Evolutionary conservation across 1,140 invertebrate species (phyloP).

Genomic region (Mactra quadrangularis): DNA sequence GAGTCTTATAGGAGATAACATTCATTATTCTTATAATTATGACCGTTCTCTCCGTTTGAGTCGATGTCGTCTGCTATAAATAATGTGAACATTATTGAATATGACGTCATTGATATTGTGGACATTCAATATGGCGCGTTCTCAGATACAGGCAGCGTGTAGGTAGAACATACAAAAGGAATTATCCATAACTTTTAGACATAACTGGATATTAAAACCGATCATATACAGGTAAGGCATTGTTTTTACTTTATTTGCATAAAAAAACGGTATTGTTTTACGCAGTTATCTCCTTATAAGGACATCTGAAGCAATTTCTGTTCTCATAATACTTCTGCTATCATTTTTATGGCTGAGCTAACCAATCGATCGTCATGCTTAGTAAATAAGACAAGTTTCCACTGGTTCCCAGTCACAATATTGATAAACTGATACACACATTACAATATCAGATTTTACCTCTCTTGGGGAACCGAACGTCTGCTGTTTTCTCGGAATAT

Average conservation of each 20-base stretch:
- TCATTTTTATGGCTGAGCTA: not conserved
- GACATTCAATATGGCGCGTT: conserved; percentile 27
- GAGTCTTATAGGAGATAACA: too few relatives aligned
- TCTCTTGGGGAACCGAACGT: not conserved
- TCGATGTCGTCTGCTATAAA: conserved; percentile 30
- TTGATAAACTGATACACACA: not conserved
- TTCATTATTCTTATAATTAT: not conserved
- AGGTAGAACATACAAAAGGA: not conserved
- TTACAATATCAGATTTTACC: not conserved
- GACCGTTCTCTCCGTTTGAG: conserved; percentile 12
- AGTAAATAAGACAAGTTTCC: conserved; percentile 18
- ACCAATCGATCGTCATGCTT: conserved; percentile 6
- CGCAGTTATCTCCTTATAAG: not conserved
- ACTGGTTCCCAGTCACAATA: conserved; percentile 22
- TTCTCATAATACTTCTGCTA: not conserved
- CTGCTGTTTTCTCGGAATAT: not conserved
- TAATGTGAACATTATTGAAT: conserved; percentile 4
- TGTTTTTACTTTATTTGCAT: not conserved
- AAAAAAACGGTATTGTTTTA: not conserved
- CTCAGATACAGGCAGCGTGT: not conserved
- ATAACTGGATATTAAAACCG: not conserved
- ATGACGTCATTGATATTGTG: conserved; percentile 32
- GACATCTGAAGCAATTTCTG: not conserved
- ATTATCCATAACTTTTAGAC: not conserved
- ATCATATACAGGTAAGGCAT: conserved; percentile 8